Base-by-base conservation (phyloP, 2,888 invertebrate genomes). In the Myopa testacea region DNA sequence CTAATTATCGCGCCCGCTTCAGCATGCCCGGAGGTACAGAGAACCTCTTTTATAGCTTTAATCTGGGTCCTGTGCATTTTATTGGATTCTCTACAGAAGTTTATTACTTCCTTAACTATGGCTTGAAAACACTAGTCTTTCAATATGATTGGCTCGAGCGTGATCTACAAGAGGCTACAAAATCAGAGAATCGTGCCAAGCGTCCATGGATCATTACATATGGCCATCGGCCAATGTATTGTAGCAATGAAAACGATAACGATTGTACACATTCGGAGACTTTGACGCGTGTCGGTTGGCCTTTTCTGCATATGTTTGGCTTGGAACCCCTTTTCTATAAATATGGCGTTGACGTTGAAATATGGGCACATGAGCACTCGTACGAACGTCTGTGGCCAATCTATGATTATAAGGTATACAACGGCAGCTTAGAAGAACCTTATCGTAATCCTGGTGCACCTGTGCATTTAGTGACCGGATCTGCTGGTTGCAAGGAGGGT, bases 331-430 rank as follows among this genome's bases (percentile, higher is more conserved):
- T 99, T 58, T 94, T 99, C 83, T 94, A 94, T 86, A 91, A 95
- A 82, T 94, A 95, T 88, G 97, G 96, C 55, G 99, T 99, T 40
- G 99, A 99, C 91, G 89, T 99, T 76, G 94, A 94, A 87, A 91
- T 99, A 67, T 98, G 98, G 97, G 99, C 98, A 0, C 99, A 99
- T 89, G 98, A 99, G 88, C 99, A 99, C 90, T 96, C 96, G 6
- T 99, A 98, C 88, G 99, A 99, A 90, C 91, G 99, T 65, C 90
- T 97, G 62, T 99, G 96, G 95, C 99, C 99, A 10, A 93, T 98
- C 77, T 99, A 96, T 90, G 93, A 99, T 89, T 92, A 94, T 83
- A 91, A 91, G 86, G 94, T 93, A 0, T 93, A 92, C 85, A 94
- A 94, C 86, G 94, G 93, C 34, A 91, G 92, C 0, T 65, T 80